phyloP scores from a whole-genome alignment of 2,888 invertebrate species.

The Cetonia aurata region DNA sequence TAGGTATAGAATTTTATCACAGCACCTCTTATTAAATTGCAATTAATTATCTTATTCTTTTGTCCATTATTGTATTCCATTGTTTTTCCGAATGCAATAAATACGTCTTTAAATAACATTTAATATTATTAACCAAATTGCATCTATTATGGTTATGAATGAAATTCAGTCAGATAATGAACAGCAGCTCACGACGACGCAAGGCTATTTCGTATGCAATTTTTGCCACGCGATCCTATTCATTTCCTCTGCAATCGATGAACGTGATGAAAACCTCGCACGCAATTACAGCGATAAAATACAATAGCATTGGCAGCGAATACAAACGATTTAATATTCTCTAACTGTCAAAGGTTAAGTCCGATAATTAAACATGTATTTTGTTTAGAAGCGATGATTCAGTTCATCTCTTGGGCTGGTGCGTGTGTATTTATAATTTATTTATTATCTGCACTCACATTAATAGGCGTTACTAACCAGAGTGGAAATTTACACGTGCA shows the following conservation, averaged over 20 bases:
- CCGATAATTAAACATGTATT: neutral
- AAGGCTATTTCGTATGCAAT: neutral
- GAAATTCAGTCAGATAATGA: too few species aligned
- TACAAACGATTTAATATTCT: slow-evolving; percentile 27
- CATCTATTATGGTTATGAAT: too few species aligned
- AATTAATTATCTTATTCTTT: too few species aligned
- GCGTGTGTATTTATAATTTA: slow-evolving; percentile 2
- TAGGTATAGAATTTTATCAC: too few species aligned
- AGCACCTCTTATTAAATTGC: too few species aligned
- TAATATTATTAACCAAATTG: too few species aligned
- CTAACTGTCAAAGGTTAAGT: slow-evolving; percentile 15
- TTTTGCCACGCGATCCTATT: slow-evolving; percentile 10
- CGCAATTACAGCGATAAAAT: neutral
- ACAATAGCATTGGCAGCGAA: neutral
- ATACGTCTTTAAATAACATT: too few species aligned
- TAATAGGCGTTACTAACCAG: too few species aligned
- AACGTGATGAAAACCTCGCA: neutral
- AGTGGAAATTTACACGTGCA: too few species aligned
- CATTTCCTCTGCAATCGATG: slow-evolving; percentile 10
- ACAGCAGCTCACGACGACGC: too few species aligned
- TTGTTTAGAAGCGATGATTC: neutral
- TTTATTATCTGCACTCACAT: neutral
- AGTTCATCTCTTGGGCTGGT: neutral
- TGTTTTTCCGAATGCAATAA: too few species aligned
- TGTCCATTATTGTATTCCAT: too few species aligned